Evolutionary conservation across 2,113 vertebrate species (phyloP), one percentile per base, ranked within the genome.

Genomic region (Oxyura jamaicensis): DNA sequence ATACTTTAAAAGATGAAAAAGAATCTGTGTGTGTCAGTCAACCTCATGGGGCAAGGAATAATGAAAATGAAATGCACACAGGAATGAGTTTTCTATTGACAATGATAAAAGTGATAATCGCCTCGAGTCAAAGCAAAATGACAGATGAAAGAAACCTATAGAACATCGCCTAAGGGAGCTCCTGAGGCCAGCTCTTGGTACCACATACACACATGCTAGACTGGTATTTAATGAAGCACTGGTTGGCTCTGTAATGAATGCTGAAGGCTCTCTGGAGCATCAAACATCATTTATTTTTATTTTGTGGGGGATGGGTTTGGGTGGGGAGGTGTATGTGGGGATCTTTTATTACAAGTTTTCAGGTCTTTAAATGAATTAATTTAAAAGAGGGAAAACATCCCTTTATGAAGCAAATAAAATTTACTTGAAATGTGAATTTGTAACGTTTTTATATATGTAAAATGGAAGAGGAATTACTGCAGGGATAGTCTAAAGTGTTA

Each of bases 201-300:
- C 91, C 79, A 95, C 78, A 48, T 78, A 94, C 87, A 93, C 82
- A 95, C 95, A 89, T 95, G 93, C 95, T 94, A 94, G 92, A 53
- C 93, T 95, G 92, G 92, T 95, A 96, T 95, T 93, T 97, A 97
- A 96, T 96, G 96, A 97, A 97, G 77, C 93, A 93, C 90, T 88
- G 46, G 63, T 96, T 91, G 80, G 91, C 79, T 96, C 74, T n/a
- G 1, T 97, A 94, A 97, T 96, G 90, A 97, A 96, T 91, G 96
- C 91, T 94, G 95, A 97, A 96, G 88, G 95, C 81, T 97, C 95
- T 94, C 82, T 86, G 90, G 87, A 94, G 93, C 86, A 93, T 94
- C 90, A 96, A 94, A 91, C 84, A 86, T 88, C 59, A 95, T 93
- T 96, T 96, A 42, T 89, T 91, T 94, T 87, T 93, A 22, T 96